A percentile compares a stretch with the other conserved stretches of the same genome.
These are phyloP conservation scores for Podiceps cristatus DNA, from an alignment of 2,113 vertebrate genomes.

Conservation along the genomic window DNA sequence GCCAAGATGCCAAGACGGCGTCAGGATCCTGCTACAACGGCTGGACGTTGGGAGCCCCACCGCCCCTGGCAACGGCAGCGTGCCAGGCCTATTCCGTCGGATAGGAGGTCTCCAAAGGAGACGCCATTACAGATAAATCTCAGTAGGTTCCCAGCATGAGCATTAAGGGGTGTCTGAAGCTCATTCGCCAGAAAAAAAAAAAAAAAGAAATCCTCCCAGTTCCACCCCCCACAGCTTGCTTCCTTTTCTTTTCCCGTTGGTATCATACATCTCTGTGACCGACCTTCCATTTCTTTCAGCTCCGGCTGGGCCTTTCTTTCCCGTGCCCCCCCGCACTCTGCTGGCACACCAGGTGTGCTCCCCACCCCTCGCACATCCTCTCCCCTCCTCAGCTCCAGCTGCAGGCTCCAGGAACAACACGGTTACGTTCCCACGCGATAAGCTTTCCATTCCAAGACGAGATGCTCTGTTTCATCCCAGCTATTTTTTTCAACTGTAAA, in stretches of 20 bases:
- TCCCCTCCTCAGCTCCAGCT: neutral
- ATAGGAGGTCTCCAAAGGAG: neutral
- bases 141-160: neutral
- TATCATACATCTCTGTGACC: rapidly evolving
- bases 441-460: neutral
- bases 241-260: neutral
- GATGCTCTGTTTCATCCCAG: neutral
- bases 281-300: neutral
- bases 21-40: neutral
- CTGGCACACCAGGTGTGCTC: neutral
- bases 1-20: neutral
- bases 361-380: neutral
- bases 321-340: neutral
- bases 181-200: neutral
- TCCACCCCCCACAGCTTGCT: rapidly evolving
- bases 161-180: neutral
- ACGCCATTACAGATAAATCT: neutral
- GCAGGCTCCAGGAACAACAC: neutral
- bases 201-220: no score
- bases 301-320: neutral
- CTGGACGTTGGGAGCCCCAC: neutral
- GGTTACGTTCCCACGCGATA: neutral
- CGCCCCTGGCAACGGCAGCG: neutral
- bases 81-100: neutral
- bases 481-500: neutral